A percentile compares a stretch with the other conserved stretches of the same genome.
Conservation (phyloP, 2,888 invertebrate genomes). For the Deladenus siricidicola region DNA sequence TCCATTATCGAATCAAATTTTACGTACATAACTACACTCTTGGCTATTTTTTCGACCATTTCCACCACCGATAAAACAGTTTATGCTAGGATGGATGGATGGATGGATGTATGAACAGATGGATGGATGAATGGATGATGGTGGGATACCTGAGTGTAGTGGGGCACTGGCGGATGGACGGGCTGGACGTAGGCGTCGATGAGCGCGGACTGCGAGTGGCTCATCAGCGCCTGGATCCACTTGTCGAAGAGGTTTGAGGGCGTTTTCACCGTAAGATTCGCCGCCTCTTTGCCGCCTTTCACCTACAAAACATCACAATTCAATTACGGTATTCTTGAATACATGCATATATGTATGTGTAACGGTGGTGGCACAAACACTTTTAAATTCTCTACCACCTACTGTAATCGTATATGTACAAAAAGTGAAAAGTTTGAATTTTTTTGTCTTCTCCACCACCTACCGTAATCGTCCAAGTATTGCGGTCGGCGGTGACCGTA, state of each 20-base stretch:
- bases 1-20: too few species aligned
- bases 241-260: conserved; percentile 50
- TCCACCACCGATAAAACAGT: too few species aligned
- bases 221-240: conserved; percentile 59
- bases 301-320: conserved; percentile 22
- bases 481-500: conserved; percentile 43
- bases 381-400: too few species aligned
- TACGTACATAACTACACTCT: too few species aligned
- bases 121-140: too few species aligned
- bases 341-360: not conserved
- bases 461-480: conserved; percentile 37
- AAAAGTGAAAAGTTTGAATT: not conserved
- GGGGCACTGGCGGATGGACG: conserved; percentile 51
- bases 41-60: not conserved
- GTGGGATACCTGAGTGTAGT: conserved; percentile 38
- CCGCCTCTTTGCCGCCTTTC: conserved; percentile 41
- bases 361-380: too few species aligned
- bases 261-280: conserved; percentile 32
- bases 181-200: conserved; percentile 58
- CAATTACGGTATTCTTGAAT: not conserved
- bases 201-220: conserved; percentile 57
- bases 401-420: not conserved
- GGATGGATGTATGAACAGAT: too few species aligned
- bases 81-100: too few species aligned
- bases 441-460: not conserved